Base-by-base conservation (phyloP, 2,797 vertebrate species). In the Pseudotriccus pelzelni region DNA sequence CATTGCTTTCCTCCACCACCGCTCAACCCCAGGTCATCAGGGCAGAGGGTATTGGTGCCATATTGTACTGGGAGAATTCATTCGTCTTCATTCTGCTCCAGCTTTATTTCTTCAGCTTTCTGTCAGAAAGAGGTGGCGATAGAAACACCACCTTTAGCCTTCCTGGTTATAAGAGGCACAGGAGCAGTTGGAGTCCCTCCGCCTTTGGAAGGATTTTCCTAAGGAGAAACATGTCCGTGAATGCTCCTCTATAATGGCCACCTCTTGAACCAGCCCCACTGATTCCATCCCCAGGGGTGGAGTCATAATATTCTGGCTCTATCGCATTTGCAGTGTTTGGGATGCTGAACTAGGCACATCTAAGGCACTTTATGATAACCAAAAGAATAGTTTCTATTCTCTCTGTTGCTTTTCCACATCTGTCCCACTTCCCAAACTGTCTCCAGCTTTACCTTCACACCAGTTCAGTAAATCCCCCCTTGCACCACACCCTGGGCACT, bases 61-160 rank as follows among this genome's bases (percentile, higher is more conserved):
- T 58, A 8, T 2, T 3, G 6, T 16, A 30, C 36, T 3, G 1
- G 24, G 32, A n/a, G 24, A 39, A 49, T 79, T 21, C 16, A 47
- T 66, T 79, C 0, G 1, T 30, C 55, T 87, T 83, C 1, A 0
- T 79, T 49, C 39, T 3, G 1, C 36, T 59, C 34, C 23, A 19
- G 49, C 32, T 79, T 83, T 55, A 9, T 69, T 52, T 81, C 80
- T 84, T 79, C 75, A 49, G 70, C 25, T 50, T 1, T 3, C 69
- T 81, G 50, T n/a, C 4, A 17, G 47, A 52, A 55, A 28, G 23
- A 41, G 41, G 22, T 1, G 7, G 37, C 0, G 0, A 52, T 46
- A 64, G 52, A 63, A 89, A 43, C 32, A 34, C 5, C 9, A 18
- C 27, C 39, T 55, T 72, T 25, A 43, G 17, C 23, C 25, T 78